Conservation (phyloP, 2,888 invertebrate species). For the Seira musarum region DNA sequence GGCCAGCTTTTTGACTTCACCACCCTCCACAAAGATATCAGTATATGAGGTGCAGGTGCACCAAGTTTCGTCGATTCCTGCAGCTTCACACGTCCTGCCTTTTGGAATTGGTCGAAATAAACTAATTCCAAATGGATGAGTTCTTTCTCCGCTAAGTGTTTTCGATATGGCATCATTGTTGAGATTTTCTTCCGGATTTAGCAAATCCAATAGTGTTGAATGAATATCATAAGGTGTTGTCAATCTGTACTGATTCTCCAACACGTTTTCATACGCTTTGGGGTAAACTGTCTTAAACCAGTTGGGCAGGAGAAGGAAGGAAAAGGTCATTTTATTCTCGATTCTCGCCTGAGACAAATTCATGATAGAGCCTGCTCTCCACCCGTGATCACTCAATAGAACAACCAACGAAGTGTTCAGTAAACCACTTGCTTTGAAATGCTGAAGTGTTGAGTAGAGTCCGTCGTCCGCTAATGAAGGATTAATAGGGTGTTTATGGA, state of each 20-base stretch:
- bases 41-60: conserved; percentile 42
- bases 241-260: conserved; percentile 41
- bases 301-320: conserved; percentile 37
- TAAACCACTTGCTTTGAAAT: conserved; percentile 68
- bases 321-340: conserved; percentile 58
- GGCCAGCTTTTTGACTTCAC: background rate
- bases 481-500: conserved; percentile 16
- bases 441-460: conserved; percentile 70
- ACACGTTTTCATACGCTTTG: conserved; percentile 37
- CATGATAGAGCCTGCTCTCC: conserved; percentile 72
- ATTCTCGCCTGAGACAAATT: conserved; percentile 71
- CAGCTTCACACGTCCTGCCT: conserved; percentile 38
- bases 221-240: conserved; percentile 53
- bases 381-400: conserved; percentile 73
- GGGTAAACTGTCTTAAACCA: conserved; percentile 42
- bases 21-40: background rate
- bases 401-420: conserved; percentile 69
- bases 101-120: conserved; percentile 48
- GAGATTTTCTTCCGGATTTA: conserved; percentile 7
- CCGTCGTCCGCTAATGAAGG: conserved; percentile 70
- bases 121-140: conserved; percentile 8
- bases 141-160: background rate
- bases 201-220: conserved; percentile 45
- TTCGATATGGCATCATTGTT: background rate
- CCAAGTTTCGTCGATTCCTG: conserved; percentile 53